Base-by-base conservation (phyloP, 2,113 vertebrate species). In the human (Homo sapiens) region DNA sequence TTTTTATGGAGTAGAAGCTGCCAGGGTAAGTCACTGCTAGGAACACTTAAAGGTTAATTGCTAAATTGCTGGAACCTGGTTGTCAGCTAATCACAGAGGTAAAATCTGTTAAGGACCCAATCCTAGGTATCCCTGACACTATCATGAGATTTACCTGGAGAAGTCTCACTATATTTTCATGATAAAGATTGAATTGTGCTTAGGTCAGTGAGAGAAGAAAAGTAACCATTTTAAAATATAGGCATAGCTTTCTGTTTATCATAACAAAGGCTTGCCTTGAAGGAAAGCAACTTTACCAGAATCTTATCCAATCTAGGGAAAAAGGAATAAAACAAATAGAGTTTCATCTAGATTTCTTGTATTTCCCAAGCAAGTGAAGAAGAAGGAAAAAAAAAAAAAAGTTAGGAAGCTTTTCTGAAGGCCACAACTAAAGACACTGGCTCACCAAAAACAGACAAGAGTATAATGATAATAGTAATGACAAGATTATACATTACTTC, bases 41-140 rank as follows among this genome's bases (percentile, higher is more conserved):
- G 32, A 55, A 25, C 0, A 38, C 3, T 27, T 40, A 48, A 64
- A 27, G 14, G 23, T n/a, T 57, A 64, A 80, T 35, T 85, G 32
- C 45, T 27, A 22, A 45, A 23, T 72, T n/a, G 17, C 25, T 73
- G 14, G 32, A 52, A 11, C 9, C 18, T 43, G 8, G 50, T 11
- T 59, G 25, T 89, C 17, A 75, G 14, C 5, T 35, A 82, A 11
- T 16, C 40, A 75, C 43, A 10, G 14, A 50, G 81, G 14, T 82
- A 35, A 52, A 81, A 89, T 50, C 17, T 18, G 7, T 8, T 40
- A 35, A n/a, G 38, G 73, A 45, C 35, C 43, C 43, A 43, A 43
- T 52, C 16, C 72, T 64, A 2, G 3, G 11, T 35, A 13, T 5
- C 1, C 0, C 6, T 32, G 35, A 59, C 13, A 43, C 11, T 70